Conservation (phyloP, 1,140 invertebrate genomes). For the Rhyzopertha dominica region DNA sequence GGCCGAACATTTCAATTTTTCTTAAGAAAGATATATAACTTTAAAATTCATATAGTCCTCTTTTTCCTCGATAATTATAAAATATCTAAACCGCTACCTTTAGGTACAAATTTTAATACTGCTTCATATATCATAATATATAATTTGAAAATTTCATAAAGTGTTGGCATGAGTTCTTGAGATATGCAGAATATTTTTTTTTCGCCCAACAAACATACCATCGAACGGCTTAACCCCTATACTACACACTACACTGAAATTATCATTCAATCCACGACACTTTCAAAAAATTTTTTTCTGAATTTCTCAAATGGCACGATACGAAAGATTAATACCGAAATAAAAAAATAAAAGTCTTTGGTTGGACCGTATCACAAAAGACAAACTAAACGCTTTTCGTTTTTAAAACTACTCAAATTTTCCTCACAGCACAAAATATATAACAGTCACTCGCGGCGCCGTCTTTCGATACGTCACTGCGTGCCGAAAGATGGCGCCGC, state of each 20-base stretch:
- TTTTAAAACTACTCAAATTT: too few species aligned
- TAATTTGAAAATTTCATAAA: background rate
- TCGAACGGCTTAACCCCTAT: slow-evolving; percentile 12
- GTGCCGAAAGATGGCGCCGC: slow-evolving; percentile 32
- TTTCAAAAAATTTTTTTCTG: slow-evolving; percentile 37
- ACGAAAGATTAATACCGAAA: slow-evolving; percentile 19
- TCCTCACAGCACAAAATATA: slow-evolving; percentile 44
- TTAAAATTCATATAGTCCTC: slow-evolving; percentile 40
- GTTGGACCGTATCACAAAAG: slow-evolving; percentile 41
- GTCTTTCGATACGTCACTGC: too few species aligned
- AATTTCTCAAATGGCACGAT: slow-evolving; percentile 25
- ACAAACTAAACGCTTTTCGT: slow-evolving; percentile 33
- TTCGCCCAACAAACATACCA: background rate
- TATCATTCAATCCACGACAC: slow-evolving; percentile 32
- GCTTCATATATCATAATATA: slow-evolving; percentile 19
- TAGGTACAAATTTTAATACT: slow-evolving; percentile 48
- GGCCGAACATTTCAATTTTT: slow-evolving; percentile 27
- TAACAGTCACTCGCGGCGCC: too few species aligned
- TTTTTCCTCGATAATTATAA: too few species aligned
- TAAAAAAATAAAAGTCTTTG: slow-evolving; percentile 36
- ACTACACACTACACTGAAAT: background rate
- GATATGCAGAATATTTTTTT: slow-evolving; percentile 1
- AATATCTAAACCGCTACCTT: slow-evolving; percentile 45
- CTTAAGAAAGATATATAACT: slow-evolving; percentile 41
- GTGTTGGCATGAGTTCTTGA: background rate